These are phyloP conservation scores for Yoshiicerus persimilis DNA, from an alignment of 1,140 invertebrate species.

Conservation along the genomic window DNA sequence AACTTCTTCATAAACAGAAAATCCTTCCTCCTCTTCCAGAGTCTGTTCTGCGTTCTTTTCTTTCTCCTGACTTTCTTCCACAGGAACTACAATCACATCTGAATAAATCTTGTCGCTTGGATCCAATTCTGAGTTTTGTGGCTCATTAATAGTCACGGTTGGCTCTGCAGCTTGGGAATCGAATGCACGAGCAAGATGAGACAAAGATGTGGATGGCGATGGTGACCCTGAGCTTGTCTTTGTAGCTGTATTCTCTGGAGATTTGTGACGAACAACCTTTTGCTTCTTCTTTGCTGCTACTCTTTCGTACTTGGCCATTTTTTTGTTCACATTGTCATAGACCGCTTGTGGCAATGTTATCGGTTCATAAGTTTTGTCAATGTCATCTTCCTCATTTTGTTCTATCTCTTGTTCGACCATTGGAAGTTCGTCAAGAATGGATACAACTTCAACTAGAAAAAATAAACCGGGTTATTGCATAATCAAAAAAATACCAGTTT, in stretches of 20 bases:
- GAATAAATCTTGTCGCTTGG: background rate
- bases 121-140: background rate
- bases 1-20: slow-evolving; percentile 32
- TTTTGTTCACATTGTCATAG: slow-evolving; percentile 26
- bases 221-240: slow-evolving; percentile 23
- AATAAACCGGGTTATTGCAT: too few species aligned
- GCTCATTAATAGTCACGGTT: background rate
- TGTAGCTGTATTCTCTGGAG: background rate
- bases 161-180: background rate
- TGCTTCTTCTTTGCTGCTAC: slow-evolving; percentile 32
- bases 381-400: background rate
- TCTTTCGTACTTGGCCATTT: slow-evolving; percentile 32
- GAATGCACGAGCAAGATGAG: background rate
- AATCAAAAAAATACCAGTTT: too few species aligned
- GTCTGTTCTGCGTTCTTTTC: background rate
- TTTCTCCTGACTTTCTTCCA: background rate
- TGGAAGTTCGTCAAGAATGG: too few species aligned
- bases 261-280: slow-evolving; percentile 25
- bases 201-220: slow-evolving; percentile 1
- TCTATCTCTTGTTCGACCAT: background rate
- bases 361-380: slow-evolving; percentile 26
- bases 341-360: background rate
- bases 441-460: too few species aligned
- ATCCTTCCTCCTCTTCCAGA: slow-evolving; percentile 1
- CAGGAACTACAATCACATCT: background rate